Conservation (phyloP, 2,888 invertebrate species). For the Pristionchus fissidentatus region DNA sequence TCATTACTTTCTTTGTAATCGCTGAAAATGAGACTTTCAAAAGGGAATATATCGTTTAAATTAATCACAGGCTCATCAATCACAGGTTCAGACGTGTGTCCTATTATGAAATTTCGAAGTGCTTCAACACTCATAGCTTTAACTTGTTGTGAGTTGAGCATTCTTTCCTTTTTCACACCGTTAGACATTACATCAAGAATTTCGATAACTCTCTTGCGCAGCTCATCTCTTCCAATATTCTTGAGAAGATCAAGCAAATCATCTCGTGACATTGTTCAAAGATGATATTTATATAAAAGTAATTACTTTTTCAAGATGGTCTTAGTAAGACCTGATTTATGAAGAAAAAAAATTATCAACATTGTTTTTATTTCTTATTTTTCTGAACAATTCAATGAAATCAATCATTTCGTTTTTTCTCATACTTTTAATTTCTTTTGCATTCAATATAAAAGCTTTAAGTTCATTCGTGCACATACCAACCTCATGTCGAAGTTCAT, state of each 20-base stretch:
- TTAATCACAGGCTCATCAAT: too few relatives aligned
- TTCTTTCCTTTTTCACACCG: not conserved
- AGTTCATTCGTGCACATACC: conserved; percentile 53
- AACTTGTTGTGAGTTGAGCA: too few relatives aligned
- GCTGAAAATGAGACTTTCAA: conserved; percentile 52
- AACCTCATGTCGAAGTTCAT: conserved; percentile 55
- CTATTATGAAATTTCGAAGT: conserved; percentile 40
- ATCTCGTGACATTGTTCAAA: conserved; percentile 53
- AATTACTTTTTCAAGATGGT: conserved; percentile 55
- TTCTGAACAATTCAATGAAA: conserved; percentile 51
- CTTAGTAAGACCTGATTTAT: conserved; percentile 48
- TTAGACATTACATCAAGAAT: conserved; percentile 45
- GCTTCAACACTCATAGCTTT: too few relatives aligned
- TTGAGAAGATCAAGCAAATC: conserved; percentile 52
- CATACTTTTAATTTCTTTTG: conserved; percentile 52
- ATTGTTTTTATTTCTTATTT: conserved; percentile 32
- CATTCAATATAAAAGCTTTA: conserved; percentile 52
- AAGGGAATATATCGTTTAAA: too few relatives aligned
- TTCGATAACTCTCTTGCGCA: conserved; percentile 52
- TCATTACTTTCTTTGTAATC: conserved; percentile 53
- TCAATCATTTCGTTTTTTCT: conserved; percentile 56
- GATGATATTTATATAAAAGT: conserved; percentile 50
- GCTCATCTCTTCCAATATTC: conserved; percentile 35
- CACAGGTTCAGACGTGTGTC: not conserved
- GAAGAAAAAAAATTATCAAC: conserved; percentile 49